These are phyloP conservation scores for Bhutanitis thaidina DNA, from an alignment of 2,888 invertebrate species.

Conservation along the genomic window DNA sequence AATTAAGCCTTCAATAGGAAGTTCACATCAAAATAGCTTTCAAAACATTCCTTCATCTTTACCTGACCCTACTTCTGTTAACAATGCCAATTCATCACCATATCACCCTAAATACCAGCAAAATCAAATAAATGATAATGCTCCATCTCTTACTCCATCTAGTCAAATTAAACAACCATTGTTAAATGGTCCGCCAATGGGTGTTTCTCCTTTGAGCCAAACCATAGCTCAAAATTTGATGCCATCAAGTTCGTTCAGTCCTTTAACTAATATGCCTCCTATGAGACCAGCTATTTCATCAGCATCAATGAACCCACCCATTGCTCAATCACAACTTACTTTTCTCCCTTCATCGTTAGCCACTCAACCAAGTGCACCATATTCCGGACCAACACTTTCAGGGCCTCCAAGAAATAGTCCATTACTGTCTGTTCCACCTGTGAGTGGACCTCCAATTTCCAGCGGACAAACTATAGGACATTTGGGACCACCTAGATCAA, in stretches of 20 bases:
- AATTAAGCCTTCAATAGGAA: constrained; percentile 29
- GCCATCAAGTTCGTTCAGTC: constrained; percentile 38
- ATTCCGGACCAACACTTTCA: constrained; percentile 42
- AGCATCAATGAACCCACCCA: constrained; percentile 29
- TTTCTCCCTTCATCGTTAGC: constrained; percentile 32
- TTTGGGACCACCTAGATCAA: constrained; percentile 24
- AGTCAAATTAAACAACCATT: constrained; percentile 61
- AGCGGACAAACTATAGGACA: constrained; percentile 17
- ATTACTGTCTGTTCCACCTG: constrained; percentile 39
- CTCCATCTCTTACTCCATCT: constrained; percentile 66
- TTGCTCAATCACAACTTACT: constrained; percentile 18
- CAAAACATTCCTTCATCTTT: constrained; percentile 43
- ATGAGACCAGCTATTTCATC: constrained; percentile 32
- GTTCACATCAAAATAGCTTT: constrained; percentile 37
- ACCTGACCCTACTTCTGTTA: constrained; percentile 37
- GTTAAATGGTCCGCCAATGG: constrained; percentile 55
- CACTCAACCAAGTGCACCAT: constrained; percentile 46
- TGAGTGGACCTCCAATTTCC: constrained; percentile 29
- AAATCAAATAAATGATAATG: constrained; percentile 65
- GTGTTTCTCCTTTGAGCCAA: constrained; percentile 24
- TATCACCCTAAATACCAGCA: constrained; percentile 44
- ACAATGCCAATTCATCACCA: constrained; percentile 44
- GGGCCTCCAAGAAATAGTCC: constrained; percentile 52
- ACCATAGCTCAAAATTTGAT: constrained; percentile 35
- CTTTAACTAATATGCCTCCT: constrained; percentile 34